These are phyloP conservation scores for Pterophyllum scalare DNA, from an alignment of 2,113 vertebrate species.

Conservation along the genomic window DNA sequence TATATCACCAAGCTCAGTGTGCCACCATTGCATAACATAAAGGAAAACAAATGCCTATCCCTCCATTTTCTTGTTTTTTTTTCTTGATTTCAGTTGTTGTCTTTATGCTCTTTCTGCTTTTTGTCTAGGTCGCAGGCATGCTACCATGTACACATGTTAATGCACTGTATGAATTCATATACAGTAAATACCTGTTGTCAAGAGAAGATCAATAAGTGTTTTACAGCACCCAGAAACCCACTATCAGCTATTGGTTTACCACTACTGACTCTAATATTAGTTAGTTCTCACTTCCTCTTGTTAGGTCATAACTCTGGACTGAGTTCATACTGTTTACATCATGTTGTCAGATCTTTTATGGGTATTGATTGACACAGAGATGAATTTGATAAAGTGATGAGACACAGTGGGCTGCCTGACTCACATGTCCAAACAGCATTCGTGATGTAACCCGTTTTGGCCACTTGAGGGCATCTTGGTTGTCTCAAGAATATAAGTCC, in stretches of 20 bases:
- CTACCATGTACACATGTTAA: background rate
- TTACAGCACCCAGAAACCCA: background rate
- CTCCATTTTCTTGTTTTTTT: background rate
- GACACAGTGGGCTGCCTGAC: background rate
- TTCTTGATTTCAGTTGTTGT: background rate
- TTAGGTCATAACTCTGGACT: background rate
- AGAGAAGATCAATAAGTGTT: constrained; percentile 24
- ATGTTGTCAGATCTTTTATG: background rate
- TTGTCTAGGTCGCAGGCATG: background rate
- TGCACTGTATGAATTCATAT: background rate
- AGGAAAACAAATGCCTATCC: constrained; percentile 17
- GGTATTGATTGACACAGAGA: background rate
- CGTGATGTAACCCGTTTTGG: constrained; percentile 47
- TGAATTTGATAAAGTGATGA: background rate
- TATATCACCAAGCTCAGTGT: constrained; percentile 29
- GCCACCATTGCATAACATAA: constrained; percentile 55
- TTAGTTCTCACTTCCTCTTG: background rate
- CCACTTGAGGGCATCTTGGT: constrained; percentile 71
- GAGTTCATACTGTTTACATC: constrained; percentile 10
- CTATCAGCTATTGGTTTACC: constrained; percentile 13
- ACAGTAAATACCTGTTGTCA: constrained; percentile 30
- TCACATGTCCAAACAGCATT: background rate
- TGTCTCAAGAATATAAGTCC: constrained; percentile 26
- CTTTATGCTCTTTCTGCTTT: background rate
- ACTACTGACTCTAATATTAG: constrained; percentile 22